A percentile compares a stretch with the other conserved stretches of the same genome.
Evolutionary conservation across 2,888 invertebrate genomes (phyloP).

Genomic region (Hyalella azteca): DNA sequence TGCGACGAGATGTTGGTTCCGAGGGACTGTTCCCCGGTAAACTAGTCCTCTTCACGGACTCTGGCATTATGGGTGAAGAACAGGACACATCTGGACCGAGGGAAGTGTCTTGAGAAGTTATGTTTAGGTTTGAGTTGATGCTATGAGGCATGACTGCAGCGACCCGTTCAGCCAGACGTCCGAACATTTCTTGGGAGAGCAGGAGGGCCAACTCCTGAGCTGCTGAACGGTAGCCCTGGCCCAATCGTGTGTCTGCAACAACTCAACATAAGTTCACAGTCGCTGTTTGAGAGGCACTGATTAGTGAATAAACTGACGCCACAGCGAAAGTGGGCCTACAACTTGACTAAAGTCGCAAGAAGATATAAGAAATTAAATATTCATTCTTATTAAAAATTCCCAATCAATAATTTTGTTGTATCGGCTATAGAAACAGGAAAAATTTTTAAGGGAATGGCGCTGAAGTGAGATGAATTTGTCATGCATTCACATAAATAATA

Average conservation of each 20-base stretch:
- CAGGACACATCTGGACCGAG: background rate
- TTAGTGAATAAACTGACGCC: too few relatives aligned
- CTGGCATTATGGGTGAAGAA: background rate
- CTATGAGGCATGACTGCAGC: constrained; percentile 59
- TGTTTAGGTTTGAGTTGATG: constrained; percentile 38
- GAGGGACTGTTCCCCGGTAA: background rate
- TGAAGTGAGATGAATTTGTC: too few relatives aligned
- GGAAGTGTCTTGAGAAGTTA: background rate
- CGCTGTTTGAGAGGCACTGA: too few relatives aligned
- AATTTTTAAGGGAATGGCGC: too few relatives aligned
- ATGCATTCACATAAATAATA: too few relatives aligned
- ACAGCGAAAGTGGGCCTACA: too few relatives aligned
- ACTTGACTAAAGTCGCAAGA: too few relatives aligned
- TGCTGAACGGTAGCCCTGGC: constrained; percentile 72
- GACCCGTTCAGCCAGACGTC: constrained; percentile 62
- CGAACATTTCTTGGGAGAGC: constrained; percentile 87
- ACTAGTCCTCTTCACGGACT: background rate
- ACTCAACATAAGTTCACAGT: too few relatives aligned
- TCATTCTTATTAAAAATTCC: too few relatives aligned
- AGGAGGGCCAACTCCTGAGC: constrained; percentile 81
- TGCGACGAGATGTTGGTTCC: background rate
- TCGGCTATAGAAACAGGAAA: too few relatives aligned
- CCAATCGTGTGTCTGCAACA: constrained; percentile 68
- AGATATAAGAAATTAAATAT: too few relatives aligned
- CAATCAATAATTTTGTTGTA: too few relatives aligned